These are phyloP conservation scores for Rhynchomys soricoides DNA, from an alignment of 2,113 vertebrate genomes.

Conservation along the genomic window DNA sequence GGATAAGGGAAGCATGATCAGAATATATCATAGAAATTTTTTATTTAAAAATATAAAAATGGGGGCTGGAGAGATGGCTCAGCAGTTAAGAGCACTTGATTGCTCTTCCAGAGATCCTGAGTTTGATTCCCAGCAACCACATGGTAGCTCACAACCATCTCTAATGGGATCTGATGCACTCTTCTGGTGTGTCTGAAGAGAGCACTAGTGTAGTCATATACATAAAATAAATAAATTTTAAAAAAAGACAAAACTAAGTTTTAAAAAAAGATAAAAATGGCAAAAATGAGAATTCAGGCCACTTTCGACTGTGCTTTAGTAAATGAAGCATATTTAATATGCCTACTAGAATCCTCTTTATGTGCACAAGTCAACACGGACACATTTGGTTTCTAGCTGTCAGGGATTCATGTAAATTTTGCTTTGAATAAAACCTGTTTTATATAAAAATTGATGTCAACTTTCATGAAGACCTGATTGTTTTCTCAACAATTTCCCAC, in stretches of 20 bases:
- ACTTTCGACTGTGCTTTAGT: slow-evolving; percentile 18
- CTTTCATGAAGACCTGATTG: slow-evolving; percentile 45
- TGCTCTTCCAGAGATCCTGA: too few relatives aligned
- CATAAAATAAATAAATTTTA: too few relatives aligned
- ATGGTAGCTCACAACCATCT: too few relatives aligned
- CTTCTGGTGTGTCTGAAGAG: too few relatives aligned
- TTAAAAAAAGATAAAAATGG: slow-evolving; percentile 21
- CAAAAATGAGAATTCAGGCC: background rate
- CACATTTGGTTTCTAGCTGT: slow-evolving; percentile 55
- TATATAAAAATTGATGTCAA: slow-evolving; percentile 68
- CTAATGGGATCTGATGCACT: too few relatives aligned
- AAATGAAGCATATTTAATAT: slow-evolving; percentile 59
- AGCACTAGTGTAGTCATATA: too few relatives aligned
- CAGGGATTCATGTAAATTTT: slow-evolving; percentile 66
- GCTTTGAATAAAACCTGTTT: slow-evolving; percentile 61
- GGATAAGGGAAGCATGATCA: background rate
- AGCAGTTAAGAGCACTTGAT: too few relatives aligned
- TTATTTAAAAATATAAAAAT: slow-evolving; percentile 34
- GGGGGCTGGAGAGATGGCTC: too few relatives aligned
- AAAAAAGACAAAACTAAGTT: too few relatives aligned
- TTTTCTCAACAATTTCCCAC: background rate
- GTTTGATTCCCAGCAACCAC: too few relatives aligned
- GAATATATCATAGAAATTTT: background rate
- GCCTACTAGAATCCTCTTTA: slow-evolving; percentile 12
- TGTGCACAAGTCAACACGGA: slow-evolving; percentile 50